These are phyloP conservation scores for Balearica regulorum DNA, from an alignment of 2,797 vertebrate genomes.

Conservation along the genomic window DNA sequence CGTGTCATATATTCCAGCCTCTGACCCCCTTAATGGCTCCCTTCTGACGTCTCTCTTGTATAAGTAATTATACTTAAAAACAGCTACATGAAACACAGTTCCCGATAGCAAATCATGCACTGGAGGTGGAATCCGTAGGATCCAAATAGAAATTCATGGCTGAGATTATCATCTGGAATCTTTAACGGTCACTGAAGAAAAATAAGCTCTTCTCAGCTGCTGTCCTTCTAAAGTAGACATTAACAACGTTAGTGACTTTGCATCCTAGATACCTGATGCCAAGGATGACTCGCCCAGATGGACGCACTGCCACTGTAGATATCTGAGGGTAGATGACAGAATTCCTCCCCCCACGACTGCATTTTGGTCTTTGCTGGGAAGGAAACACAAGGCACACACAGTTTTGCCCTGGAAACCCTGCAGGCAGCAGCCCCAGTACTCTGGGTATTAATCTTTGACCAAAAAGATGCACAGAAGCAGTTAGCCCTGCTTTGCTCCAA, in stretches of 20 bases:
- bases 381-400: neutral
- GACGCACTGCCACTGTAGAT: neutral
- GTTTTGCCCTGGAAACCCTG: neutral
- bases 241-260: neutral
- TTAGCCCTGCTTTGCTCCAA: neutral
- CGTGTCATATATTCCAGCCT: neutral
- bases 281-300: neutral
- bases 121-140: neutral
- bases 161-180: neutral
- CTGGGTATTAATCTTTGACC: neutral
- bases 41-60: neutral
- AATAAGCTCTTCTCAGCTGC: neutral
- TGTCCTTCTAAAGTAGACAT: neutral
- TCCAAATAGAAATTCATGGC: neutral
- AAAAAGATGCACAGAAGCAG: neutral
- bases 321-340: neutral
- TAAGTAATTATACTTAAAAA: neutral
- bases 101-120: neutral
- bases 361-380: neutral
- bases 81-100: neutral
- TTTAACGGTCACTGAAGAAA: neutral
- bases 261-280: neutral
- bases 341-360: neutral
- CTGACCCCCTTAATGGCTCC: neutral
- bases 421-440: neutral